These are phyloP conservation scores for Tribolium castaneum DNA, from an alignment of 1,140 invertebrate species.

Conservation along the genomic window DNA sequence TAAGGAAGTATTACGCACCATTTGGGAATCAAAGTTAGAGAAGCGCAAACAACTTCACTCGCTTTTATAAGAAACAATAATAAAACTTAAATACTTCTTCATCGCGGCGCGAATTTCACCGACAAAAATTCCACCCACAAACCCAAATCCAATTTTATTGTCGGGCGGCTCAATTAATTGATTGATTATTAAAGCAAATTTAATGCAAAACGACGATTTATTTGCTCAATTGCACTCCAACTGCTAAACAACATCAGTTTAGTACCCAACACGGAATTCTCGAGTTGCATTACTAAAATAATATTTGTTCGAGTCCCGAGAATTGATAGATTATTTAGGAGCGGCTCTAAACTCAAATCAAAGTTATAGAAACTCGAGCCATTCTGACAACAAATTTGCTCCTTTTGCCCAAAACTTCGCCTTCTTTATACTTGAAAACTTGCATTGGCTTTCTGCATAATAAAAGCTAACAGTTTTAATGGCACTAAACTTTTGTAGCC, in stretches of 20 bases:
- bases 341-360: background rate
- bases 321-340: background rate
- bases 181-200: conserved; percentile 16
- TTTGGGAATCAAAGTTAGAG: conserved; percentile 40
- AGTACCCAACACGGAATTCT: background rate
- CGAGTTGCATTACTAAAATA: background rate
- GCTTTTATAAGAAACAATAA: conserved; percentile 37
- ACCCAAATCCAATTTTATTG: background rate
- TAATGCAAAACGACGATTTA: conserved; percentile 4
- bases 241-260: background rate
- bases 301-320: background rate
- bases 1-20: conserved; percentile 38
- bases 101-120: background rate
- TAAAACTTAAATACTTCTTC: conserved; percentile 32
- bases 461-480: conserved; percentile 16
- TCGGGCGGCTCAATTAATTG: conserved; percentile 7
- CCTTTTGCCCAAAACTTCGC: background rate
- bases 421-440: background rate
- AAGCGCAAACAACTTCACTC: conserved; percentile 30
- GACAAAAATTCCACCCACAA: background rate
- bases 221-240: conserved; percentile 3
- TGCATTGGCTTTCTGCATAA: background rate
- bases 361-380: background rate
- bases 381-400: background rate
- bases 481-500: background rate